Conservation (phyloP, 2,113 vertebrate species). For the Paratilapia polleni region DNA sequence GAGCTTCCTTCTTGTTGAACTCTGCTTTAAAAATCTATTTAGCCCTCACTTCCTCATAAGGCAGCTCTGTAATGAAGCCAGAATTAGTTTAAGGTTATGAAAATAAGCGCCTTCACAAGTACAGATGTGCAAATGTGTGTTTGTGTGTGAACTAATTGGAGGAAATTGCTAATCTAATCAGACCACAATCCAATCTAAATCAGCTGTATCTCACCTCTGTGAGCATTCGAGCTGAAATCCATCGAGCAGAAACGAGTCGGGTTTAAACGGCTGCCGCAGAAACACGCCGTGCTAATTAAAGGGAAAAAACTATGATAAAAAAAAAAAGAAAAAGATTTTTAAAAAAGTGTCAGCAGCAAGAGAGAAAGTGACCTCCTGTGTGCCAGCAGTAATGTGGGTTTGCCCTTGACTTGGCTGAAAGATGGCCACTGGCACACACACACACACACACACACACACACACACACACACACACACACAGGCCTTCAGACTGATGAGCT, state of each 20-base stretch:
- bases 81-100: background rate
- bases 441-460: background rate
- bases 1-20: background rate
- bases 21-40: background rate
- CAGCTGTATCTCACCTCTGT: background rate
- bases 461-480: background rate
- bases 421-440: background rate
- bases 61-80: background rate
- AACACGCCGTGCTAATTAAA: background rate
- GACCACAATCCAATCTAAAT: background rate
- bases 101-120: background rate
- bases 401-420: slow-evolving; percentile 47
- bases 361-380: slow-evolving; percentile 17
- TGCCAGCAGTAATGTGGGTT: slow-evolving; percentile 6
- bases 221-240: background rate
- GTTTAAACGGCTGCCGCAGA: background rate
- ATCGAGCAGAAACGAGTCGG: background rate
- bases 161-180: background rate
- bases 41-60: background rate
- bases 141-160: background rate
- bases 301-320: background rate
- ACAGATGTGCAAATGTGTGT: background rate
- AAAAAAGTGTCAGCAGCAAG: background rate
- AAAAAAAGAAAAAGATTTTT: background rate
- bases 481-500: background rate